Percentiles rank a stretch among this genome's conserved stretches.
These are phyloP conservation scores for Micromys minutus DNA, from an alignment of 2,113 vertebrate species.

Conservation along the genomic window DNA sequence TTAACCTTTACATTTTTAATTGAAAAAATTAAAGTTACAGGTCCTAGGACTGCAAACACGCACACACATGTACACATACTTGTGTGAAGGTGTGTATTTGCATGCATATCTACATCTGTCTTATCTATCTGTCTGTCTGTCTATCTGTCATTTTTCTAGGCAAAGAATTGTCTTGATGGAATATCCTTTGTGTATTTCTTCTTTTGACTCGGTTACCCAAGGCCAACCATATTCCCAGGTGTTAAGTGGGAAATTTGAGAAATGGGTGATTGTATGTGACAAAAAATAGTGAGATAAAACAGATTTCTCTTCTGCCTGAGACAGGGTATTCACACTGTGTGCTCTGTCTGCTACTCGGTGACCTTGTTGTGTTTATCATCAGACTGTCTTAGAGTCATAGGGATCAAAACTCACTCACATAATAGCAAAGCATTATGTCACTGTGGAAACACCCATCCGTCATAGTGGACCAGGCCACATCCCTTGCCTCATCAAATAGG, in stretches of 20 bases:
- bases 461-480: neutral
- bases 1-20: no score
- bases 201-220: neutral
- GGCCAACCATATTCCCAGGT: neutral
- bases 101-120: no score
- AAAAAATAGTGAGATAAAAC: neutral
- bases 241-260: neutral
- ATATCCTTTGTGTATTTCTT: neutral
- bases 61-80: neutral
- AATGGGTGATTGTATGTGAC: neutral
- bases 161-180: neutral
- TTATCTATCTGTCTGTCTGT: no score
- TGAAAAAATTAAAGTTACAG: no score
- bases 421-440: neutral
- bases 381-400: neutral
- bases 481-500: neutral
- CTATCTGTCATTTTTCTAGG: neutral
- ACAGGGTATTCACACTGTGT: neutral
- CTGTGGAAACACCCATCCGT: neutral
- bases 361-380: neutral
- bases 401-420: neutral
- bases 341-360: neutral
- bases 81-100: no score
- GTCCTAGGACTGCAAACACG: neutral
- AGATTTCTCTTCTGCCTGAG: neutral